Base-by-base conservation (phyloP, 1,140 invertebrate genomes). In the Pseudomyrmex gracilis region DNA sequence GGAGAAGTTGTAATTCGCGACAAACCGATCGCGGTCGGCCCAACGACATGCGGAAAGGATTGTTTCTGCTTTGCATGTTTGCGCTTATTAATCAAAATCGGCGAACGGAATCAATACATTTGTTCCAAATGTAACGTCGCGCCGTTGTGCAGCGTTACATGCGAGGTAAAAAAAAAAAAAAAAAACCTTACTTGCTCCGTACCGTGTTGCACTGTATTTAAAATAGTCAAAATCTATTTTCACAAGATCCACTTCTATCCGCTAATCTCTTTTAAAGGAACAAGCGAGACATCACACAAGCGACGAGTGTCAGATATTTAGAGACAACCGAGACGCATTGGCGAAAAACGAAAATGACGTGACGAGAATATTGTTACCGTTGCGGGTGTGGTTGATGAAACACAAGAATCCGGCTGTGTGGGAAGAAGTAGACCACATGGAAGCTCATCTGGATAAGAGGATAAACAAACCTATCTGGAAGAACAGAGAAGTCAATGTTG, bases 1-100 rank as follows among this genome's bases (percentile, higher is more conserved):
- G 96, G 96, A 0, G 96, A 97, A 91, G 93, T 95, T 2, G 95
- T 97, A 60, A 85, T 96, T 1, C 94, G 94, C 7, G 96, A 97
- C 58, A 92, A 94, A 47, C 95, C 96, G 1, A 87, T 95, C 13
- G 93, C 95, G 0, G 91, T 96, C n/a, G 96, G 96, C 10, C 96
- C 96, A 1, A 94, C 92, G 66, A 93, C 85, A n/a, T 90, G 91
- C 17, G 93, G 94, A 34, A 93, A 94, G 0, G 90, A 93, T n/a
- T 92, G 95, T 0, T 90, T 96, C 0, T 97, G 96, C 85, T 95
- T 96, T 82, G 95, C 95, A 61, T 97, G 96, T 87, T 93, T 95
- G 85, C 91, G 94, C 58, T 92, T 93, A 0, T 92, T 94, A 45
- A 70, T 83, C 5, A 80, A 51, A 49, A 34, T 60, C 47, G 60